phyloP scores from a whole-genome alignment of 2,888 invertebrate genomes.

The Idaea dimidiata region DNA sequence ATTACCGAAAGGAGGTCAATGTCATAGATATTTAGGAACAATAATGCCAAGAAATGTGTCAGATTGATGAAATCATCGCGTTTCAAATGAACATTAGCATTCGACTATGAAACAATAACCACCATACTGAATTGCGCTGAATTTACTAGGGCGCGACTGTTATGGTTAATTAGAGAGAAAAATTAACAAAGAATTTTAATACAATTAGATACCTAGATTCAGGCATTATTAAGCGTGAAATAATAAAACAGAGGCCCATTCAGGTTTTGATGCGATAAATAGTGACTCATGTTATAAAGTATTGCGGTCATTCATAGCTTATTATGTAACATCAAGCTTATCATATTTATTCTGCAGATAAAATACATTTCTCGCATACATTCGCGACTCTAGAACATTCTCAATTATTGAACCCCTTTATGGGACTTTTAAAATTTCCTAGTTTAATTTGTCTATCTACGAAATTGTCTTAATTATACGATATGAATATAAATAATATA shows the following conservation, averaged over 20 bases:
- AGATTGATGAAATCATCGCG: slow-evolving; percentile 1
- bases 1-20: neutral
- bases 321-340: neutral
- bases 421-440: no score
- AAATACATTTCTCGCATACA: no score
- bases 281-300: neutral
- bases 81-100: slow-evolving; percentile 3
- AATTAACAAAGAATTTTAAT: neutral
- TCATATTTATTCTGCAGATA: no score
- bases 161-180: neutral
- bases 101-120: slow-evolving; percentile 1
- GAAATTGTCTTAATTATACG: no score
- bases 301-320: neutral
- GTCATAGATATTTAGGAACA: neutral
- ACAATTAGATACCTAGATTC: neutral
- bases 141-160: neutral
- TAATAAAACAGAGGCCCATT: neutral
- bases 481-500: no score
- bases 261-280: neutral
- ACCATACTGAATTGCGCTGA: neutral
- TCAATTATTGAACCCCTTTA: no score
- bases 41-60: neutral
- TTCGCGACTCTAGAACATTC: no score
- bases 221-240: neutral
- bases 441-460: no score